Percentiles rank a stretch among this genome's conserved stretches.
phyloP scores from a whole-genome alignment of 2,888 invertebrate species.

The Drosophila ezoana region DNA sequence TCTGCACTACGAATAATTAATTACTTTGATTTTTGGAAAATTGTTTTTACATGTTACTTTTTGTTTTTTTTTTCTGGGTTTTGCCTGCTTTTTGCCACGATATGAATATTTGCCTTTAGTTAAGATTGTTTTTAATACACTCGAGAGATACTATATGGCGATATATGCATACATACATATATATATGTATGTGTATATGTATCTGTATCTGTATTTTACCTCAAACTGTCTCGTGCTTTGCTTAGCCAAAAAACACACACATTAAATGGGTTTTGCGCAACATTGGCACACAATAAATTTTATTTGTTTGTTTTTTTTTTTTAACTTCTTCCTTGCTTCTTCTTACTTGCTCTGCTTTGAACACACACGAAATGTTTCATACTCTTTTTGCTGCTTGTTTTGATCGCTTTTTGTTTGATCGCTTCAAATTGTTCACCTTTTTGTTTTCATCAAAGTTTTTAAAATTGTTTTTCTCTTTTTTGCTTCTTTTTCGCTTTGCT shows the following conservation, averaged over 20 bases:
- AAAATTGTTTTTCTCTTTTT: slow-evolving; percentile 48
- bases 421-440: slow-evolving; percentile 51
- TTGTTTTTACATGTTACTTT: slow-evolving; percentile 55
- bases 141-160: slow-evolving; percentile 26
- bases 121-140: slow-evolving; percentile 51
- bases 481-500: slow-evolving; percentile 32
- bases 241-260: slow-evolving; percentile 56
- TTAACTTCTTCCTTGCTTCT: neutral
- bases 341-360: slow-evolving; percentile 17
- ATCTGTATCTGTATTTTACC: slow-evolving; percentile 47
- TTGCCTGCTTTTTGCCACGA: slow-evolving; percentile 61
- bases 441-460: slow-evolving; percentile 57
- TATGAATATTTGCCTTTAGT: slow-evolving; percentile 72
- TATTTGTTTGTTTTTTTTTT: neutral
- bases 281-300: slow-evolving; percentile 41
- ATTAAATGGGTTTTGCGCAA: slow-evolving; percentile 33
- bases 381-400: slow-evolving; percentile 24
- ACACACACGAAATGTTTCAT: slow-evolving; percentile 31
- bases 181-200: slow-evolving; percentile 37
- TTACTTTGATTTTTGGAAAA: slow-evolving; percentile 59
- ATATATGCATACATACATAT: slow-evolving; percentile 15
- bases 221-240: slow-evolving; percentile 49
- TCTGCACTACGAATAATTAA: slow-evolving; percentile 65
- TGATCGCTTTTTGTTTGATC: too few species aligned
- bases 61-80: slow-evolving; percentile 15